Percentiles rank a stretch among this genome's conserved stretches.
phyloP scores from a whole-genome alignment of 2,888 invertebrate genomes.

The Agrotis exclamationis region DNA sequence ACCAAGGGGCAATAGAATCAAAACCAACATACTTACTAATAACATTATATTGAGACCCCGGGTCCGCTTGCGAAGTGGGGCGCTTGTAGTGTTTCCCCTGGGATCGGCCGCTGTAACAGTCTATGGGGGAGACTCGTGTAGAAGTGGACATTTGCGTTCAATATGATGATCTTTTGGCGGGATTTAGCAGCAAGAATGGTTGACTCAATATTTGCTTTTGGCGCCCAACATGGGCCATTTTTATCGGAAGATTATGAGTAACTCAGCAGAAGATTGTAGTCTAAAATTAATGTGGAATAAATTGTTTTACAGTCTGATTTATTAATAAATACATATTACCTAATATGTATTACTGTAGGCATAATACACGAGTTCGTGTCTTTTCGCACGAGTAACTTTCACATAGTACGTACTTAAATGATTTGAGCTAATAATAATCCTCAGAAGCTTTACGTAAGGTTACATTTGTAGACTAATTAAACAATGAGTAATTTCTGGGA shows the following conservation, averaged over 20 bases:
- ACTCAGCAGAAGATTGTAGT: background rate
- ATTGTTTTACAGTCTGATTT: background rate
- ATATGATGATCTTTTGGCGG: constrained; percentile 38
- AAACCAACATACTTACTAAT: constrained; percentile 47
- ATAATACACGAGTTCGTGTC: background rate
- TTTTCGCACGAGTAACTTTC: constrained; percentile 5
- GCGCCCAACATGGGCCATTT: background rate
- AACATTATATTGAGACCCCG: constrained; percentile 39
- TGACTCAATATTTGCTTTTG: constrained; percentile 5
- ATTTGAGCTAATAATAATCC: background rate
- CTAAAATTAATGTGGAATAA: too few species aligned
- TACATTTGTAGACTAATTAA: background rate
- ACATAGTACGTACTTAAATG: background rate
- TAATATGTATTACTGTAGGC: background rate
- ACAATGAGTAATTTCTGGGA: background rate
- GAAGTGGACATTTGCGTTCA: constrained; percentile 41
- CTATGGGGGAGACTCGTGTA: constrained; percentile 30
- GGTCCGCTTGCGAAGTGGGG: constrained; percentile 36
- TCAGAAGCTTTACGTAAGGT: constrained; percentile 3
- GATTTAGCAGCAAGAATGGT: background rate
- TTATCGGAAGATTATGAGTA: background rate
- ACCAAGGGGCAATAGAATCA: constrained; percentile 43
- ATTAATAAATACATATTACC: background rate
- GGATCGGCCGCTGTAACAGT: constrained; percentile 22
- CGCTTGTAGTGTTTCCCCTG: constrained; percentile 50